These are phyloP conservation scores for Bradysia coprophila DNA, from an alignment of 1,140 invertebrate genomes.

Conservation along the genomic window DNA sequence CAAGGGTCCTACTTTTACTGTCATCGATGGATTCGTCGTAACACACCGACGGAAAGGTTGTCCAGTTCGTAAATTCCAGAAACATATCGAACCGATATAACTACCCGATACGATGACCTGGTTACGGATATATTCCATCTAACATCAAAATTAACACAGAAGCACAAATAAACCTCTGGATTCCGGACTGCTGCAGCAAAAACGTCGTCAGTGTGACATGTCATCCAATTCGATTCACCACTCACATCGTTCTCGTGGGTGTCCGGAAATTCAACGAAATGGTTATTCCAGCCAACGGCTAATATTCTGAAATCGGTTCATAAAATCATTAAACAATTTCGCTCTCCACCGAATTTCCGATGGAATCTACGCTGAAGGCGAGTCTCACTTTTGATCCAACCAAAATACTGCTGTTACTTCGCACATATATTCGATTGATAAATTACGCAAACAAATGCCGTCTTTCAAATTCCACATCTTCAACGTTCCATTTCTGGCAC, in stretches of 20 bases:
- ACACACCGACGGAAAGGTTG: constrained; percentile 37
- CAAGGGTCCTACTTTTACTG: no score
- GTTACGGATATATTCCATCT: no score
- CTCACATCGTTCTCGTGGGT: constrained; percentile 26
- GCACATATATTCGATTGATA: constrained; percentile 36
- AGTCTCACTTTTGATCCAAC: constrained; percentile 32
- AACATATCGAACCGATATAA: constrained; percentile 55
- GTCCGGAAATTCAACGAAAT: constrained; percentile 48
- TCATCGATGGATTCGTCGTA: constrained; percentile 29
- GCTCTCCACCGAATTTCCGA: no score
- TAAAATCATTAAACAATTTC: constrained; percentile 1
- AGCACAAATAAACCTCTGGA: no score
- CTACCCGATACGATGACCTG: constrained; percentile 44
- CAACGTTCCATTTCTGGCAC: constrained; percentile 42
- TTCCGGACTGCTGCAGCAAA: constrained; percentile 35
- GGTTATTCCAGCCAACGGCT: constrained; percentile 48
- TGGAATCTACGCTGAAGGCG: no score
- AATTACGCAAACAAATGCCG: constrained; percentile 39
- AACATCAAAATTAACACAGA: no score
- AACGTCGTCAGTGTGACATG: constrained; percentile 52
- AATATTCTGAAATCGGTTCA: constrained; percentile 25
- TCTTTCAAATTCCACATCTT: constrained; percentile 68
- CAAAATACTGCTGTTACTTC: constrained; percentile 38
- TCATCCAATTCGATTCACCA: constrained; percentile 38
- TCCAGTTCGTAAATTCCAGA: constrained; percentile 57